Conservation (phyloP, 2,888 invertebrate genomes). For the Caenorhabditis sp. region DNA sequence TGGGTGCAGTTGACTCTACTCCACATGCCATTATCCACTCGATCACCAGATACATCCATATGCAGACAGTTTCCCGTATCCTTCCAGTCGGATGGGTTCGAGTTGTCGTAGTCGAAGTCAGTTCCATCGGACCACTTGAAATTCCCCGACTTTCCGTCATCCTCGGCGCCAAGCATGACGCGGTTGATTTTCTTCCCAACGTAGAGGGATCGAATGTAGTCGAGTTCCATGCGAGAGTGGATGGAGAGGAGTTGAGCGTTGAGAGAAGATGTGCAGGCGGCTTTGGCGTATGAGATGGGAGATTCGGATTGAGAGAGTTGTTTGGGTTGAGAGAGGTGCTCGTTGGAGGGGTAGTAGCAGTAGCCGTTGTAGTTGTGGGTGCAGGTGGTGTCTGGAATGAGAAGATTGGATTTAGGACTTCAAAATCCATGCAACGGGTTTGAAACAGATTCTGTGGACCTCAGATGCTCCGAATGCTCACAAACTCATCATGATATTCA, state of each 20-base stretch:
- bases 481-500: too few relatives aligned
- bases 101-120: slow-evolving; percentile 5
- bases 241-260: slow-evolving; percentile 11
- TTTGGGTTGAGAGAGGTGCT: background rate
- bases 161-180: too few relatives aligned
- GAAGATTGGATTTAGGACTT: too few relatives aligned
- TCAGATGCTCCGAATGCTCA: too few relatives aligned
- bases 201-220: slow-evolving; percentile 15
- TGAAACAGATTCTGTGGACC: too few relatives aligned
- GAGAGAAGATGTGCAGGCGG: too few relatives aligned
- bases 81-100: slow-evolving; percentile 27
- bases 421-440: too few relatives aligned
- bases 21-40: slow-evolving; percentile 20
- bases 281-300: too few relatives aligned
- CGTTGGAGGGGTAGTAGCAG: slow-evolving; percentile 43
- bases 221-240: slow-evolving; percentile 10
- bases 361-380: slow-evolving; percentile 33
- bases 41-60: slow-evolving; percentile 10
- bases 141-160: too few relatives aligned
- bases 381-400: slow-evolving; percentile 36
- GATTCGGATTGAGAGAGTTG: too few relatives aligned
- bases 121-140: slow-evolving; percentile 15
- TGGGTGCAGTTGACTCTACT: background rate
- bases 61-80: slow-evolving; percentile 1
- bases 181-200: too few relatives aligned